A percentile compares a stretch with the other conserved stretches of the same genome.
Conservation (phyloP, 2,113 vertebrate species). For the Mastomys natalensis region DNA sequence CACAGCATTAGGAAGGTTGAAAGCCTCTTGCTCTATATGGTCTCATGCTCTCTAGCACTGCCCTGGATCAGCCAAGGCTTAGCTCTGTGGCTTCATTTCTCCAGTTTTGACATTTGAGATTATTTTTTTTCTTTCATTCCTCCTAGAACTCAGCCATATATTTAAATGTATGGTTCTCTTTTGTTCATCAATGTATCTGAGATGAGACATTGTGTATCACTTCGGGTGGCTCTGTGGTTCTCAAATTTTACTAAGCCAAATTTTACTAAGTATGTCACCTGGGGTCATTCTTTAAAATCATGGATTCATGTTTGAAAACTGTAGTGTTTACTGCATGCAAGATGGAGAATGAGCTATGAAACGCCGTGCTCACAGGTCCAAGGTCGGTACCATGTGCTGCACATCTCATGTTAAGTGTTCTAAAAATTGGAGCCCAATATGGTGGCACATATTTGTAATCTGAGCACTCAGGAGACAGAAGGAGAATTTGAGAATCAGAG, state of each 20-base stretch:
- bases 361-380: rapidly evolving
- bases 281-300: background rate
- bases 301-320: background rate
- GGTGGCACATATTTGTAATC: background rate
- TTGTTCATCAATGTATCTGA: background rate
- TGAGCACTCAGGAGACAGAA: background rate
- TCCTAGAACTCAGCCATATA: background rate
- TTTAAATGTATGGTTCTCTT: background rate
- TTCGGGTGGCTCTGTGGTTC: background rate
- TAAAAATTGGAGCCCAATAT: background rate
- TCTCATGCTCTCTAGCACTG: background rate
- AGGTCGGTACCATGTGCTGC: background rate
- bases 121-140: background rate
- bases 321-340: background rate
- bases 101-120: background rate
- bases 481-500: background rate
- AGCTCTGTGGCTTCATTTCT: background rate
- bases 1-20: background rate
- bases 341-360: background rate
- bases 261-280: background rate
- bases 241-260: background rate
- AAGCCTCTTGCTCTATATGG: background rate
- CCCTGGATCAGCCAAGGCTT: background rate
- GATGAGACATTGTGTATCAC: background rate
- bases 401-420: background rate